Evolutionary conservation across 2,888 invertebrate genomes (phyloP).

Genomic region (Pyrrhosoma nymphula): DNA sequence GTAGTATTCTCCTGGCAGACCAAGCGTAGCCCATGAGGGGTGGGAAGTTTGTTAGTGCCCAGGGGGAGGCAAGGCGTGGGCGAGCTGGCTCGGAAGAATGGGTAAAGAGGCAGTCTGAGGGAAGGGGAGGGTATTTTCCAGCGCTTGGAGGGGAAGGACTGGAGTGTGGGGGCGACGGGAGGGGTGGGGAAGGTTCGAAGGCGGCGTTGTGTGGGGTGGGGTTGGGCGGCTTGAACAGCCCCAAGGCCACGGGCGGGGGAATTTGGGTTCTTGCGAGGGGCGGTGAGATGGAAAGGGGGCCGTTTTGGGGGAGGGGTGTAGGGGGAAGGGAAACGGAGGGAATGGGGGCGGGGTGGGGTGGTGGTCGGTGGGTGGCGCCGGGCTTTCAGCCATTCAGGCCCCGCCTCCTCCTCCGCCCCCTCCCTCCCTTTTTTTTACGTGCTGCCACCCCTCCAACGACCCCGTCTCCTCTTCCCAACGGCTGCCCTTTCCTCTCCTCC

Average conservation of each 20-base stretch:
- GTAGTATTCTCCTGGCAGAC: no score
- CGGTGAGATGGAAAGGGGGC: neutral
- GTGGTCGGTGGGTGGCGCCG: constrained; percentile 57
- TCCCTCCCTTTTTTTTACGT: neutral
- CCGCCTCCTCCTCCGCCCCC: constrained; percentile 46
- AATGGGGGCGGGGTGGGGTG: neutral
- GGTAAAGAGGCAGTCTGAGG: neutral
- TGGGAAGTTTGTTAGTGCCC: neutral
- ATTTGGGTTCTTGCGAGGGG: constrained; percentile 30
- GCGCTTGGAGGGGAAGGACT: neutral
- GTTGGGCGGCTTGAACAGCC: constrained; percentile 28
- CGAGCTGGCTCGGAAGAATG: neutral
- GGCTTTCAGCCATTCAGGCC: constrained; percentile 67
- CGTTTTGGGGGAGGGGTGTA: neutral
- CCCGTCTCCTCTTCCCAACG: constrained; percentile 23
- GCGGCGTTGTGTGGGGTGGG: constrained; percentile 10
- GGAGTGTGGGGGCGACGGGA: neutral
- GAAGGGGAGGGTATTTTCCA: constrained; percentile 3
- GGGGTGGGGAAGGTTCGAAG: neutral
- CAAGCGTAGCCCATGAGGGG: neutral
- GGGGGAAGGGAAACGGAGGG: neutral
- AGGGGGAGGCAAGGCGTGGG: neutral
- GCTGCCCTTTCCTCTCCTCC: neutral
- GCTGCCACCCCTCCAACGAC: neutral
- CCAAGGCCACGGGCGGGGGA: constrained; percentile 65